A percentile compares a stretch with the other conserved stretches of the same genome.
Conservation (phyloP, 2,113 vertebrate species). For the Pipa parva region DNA sequence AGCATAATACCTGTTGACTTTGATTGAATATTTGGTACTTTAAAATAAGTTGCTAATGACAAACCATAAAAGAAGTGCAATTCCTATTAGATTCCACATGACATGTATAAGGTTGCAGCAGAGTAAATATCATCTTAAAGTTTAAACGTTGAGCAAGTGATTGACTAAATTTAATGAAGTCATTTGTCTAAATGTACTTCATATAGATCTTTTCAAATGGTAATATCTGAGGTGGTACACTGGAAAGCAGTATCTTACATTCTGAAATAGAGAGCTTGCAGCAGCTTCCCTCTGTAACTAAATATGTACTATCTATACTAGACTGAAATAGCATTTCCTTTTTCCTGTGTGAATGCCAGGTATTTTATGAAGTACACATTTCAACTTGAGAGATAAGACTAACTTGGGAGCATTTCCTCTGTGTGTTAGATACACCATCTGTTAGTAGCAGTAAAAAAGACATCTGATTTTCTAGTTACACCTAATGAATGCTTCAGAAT, state of each 20-base stretch:
- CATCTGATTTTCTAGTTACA: background rate
- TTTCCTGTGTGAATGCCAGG: conserved; percentile 38
- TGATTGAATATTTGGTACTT: too few relatives aligned
- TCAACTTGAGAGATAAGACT: background rate
- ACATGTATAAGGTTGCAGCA: too few relatives aligned
- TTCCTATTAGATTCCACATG: too few relatives aligned
- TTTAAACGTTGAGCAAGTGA: too few relatives aligned
- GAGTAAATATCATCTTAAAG: too few relatives aligned
- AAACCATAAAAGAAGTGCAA: too few relatives aligned
- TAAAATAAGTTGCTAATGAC: too few relatives aligned
- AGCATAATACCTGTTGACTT: too few relatives aligned
- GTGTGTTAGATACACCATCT: background rate
- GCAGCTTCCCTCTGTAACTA: conserved; percentile 20
- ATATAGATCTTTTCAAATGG: conserved; percentile 24
- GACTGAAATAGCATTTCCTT: conserved; percentile 34
- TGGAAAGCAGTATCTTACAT: conserved; percentile 11
- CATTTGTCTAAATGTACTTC: background rate
- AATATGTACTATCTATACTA: conserved; percentile 31
- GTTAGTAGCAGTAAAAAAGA: conserved; percentile 2
- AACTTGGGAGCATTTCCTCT: conserved; percentile 11
- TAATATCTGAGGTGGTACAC: conserved; percentile 1
- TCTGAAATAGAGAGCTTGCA: conserved; percentile 21
- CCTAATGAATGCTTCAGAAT: background rate
- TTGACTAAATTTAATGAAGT: too few relatives aligned
- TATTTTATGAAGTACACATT: conserved; percentile 29